phyloP scores from a whole-genome alignment of 2,888 invertebrate species.

The Sarcophaga carnaria region DNA sequence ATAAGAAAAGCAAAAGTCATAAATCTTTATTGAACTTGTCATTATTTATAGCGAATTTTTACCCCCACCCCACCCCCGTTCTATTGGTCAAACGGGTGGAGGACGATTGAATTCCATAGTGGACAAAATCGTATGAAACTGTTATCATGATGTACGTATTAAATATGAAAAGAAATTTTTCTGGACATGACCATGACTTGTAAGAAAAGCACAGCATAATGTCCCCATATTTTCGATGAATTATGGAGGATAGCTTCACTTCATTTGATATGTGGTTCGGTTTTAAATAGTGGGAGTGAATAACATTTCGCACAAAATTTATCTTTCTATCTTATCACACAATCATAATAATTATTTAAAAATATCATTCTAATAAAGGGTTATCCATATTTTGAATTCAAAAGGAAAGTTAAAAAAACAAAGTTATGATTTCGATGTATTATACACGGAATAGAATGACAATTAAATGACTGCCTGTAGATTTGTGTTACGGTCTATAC shows the following conservation, averaged over 20 bases:
- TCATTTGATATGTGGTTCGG: constrained; percentile 32
- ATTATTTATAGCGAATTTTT: constrained; percentile 80
- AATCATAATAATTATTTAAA: no score
- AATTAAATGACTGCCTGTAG: no score
- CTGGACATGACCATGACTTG: constrained; percentile 64
- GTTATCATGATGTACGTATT: constrained; percentile 35
- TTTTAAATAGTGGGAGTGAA: no score
- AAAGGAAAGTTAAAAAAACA: no score
- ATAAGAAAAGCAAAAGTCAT: constrained; percentile 74
- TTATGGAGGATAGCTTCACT: constrained; percentile 12
- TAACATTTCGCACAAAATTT: no score
- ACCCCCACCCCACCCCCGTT: background rate
- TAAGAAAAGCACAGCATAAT: constrained; percentile 37
- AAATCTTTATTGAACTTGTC: constrained; percentile 81
- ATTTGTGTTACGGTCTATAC: no score
- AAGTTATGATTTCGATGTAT: no score
- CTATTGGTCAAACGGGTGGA: constrained; percentile 59
- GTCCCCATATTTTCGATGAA: constrained; percentile 52
- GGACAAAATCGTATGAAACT: constrained; percentile 8
- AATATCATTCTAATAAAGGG: no score
- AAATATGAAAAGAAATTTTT: constrained; percentile 64
- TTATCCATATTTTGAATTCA: no score
- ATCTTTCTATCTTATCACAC: no score
- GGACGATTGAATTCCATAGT: constrained; percentile 35
- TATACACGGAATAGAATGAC: no score